A percentile compares a stretch with the other conserved stretches of the same genome.
These are phyloP conservation scores for Amiota minor DNA, from an alignment of 2,888 invertebrate genomes.

Conservation along the genomic window DNA sequence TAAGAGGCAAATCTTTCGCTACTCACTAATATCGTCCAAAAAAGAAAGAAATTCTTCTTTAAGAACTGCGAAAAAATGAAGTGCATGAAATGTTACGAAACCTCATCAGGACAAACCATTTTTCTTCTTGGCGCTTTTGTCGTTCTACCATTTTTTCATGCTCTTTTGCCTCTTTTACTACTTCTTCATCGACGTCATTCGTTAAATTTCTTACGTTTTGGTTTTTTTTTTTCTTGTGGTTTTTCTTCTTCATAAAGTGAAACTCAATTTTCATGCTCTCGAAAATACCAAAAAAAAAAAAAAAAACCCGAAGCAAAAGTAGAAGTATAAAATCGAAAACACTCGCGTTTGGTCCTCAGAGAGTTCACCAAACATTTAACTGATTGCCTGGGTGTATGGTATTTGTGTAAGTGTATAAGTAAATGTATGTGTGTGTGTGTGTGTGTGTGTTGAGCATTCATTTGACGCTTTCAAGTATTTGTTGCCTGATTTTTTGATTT, in stretches of 20 bases:
- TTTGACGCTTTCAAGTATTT: slow-evolving; percentile 28
- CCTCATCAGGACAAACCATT: slow-evolving; percentile 58
- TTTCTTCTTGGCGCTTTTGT: slow-evolving; percentile 62
- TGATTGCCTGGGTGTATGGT: slow-evolving; percentile 67
- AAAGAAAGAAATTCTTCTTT: no score
- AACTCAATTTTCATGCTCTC: slow-evolving; percentile 51
- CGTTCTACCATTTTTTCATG: slow-evolving; percentile 25
- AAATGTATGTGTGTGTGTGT: slow-evolving; percentile 18
- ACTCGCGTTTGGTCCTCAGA: slow-evolving; percentile 39
- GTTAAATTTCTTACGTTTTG: slow-evolving; percentile 30
- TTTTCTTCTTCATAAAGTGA: slow-evolving; percentile 43
- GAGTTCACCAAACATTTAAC: slow-evolving; percentile 67
- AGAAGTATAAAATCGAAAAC: not conserved
- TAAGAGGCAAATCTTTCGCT: no score
- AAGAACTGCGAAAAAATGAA: no score
- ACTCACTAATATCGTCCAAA: no score
- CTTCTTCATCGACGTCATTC: not conserved
- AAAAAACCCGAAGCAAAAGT: not conserved
- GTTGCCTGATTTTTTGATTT: slow-evolving; percentile 69
- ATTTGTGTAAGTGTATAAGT: slow-evolving; percentile 27
- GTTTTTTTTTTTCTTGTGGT: slow-evolving; percentile 47
- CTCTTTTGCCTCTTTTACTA: slow-evolving; percentile 16
- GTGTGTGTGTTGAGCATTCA: slow-evolving; percentile 14
- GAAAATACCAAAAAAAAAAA: not conserved
- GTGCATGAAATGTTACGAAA: no score